A percentile compares a stretch with the other conserved stretches of the same genome.
Evolutionary conservation across 2,113 vertebrate genomes (phyloP).

Genomic region (Chauna torquata): DNA sequence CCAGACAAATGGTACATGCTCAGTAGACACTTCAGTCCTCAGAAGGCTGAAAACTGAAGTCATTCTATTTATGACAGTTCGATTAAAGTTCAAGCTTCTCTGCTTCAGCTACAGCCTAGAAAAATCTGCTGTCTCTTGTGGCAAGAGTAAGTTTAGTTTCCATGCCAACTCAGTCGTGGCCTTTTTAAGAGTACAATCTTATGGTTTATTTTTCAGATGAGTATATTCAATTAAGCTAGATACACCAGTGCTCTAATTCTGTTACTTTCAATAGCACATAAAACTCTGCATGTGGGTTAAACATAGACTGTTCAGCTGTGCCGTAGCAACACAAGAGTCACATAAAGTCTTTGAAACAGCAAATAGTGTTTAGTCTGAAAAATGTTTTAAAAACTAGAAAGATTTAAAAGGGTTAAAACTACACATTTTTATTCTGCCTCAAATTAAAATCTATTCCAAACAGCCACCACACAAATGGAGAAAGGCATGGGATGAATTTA

Average conservation of each 20-base stretch:
- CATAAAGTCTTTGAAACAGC: not conserved
- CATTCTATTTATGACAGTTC: not conserved
- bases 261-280: not conserved
- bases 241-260: not conserved
- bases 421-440: not conserved
- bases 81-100: not conserved
- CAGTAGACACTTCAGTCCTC: not conserved
- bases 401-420: not conserved
- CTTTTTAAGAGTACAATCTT: not conserved
- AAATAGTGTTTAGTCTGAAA: not conserved
- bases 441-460: not conserved
- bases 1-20: accelerated
- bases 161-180: not conserved
- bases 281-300: not conserved
- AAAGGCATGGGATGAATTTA: not conserved
- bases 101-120: not conserved
- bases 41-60: not conserved
- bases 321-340: not conserved
- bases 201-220: not conserved
- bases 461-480: not conserved
- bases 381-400: not conserved
- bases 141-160: not conserved
- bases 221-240: not conserved
- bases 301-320: not conserved
- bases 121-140: not conserved